These are phyloP conservation scores for Thecocarcelia acutangulata DNA, from an alignment of 2,888 invertebrate species.

Conservation along the genomic window DNA sequence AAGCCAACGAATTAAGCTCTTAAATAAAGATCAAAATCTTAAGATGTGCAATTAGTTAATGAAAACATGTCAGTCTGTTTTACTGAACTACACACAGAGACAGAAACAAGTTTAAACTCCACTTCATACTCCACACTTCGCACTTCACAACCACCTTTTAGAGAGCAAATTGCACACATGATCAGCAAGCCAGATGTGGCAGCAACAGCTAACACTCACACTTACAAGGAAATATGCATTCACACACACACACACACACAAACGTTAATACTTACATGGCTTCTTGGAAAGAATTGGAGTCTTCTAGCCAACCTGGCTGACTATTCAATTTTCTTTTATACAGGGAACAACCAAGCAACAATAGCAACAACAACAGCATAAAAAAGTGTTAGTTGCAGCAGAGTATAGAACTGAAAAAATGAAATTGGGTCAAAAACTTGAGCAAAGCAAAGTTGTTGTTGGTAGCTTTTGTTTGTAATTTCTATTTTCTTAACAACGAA, in stretches of 20 bases:
- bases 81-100: constrained; percentile 1
- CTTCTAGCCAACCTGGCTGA: constrained; percentile 12
- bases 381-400: background rate
- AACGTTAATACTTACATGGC: constrained; percentile 7
- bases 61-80: constrained; percentile 51
- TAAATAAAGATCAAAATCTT: constrained; percentile 34
- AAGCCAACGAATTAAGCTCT: background rate
- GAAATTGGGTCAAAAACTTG: constrained; percentile 62
- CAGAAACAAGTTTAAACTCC: constrained; percentile 48
- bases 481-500: constrained; percentile 34
- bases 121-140: no score
- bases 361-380: background rate
- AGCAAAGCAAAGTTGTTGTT: constrained; percentile 51
- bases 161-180: background rate
- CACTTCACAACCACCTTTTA: no score
- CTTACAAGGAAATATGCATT: background rate
- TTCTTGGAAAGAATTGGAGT: constrained; percentile 32
- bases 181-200: constrained; percentile 8
- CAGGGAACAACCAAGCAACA: background rate
- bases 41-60: constrained; percentile 50
- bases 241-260: background rate
- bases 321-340: constrained; percentile 13
- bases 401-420: constrained; percentile 10
- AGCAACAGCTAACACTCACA: background rate
- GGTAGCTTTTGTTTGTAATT: constrained; percentile 30